These are phyloP conservation scores for Crypturellus tataupa DNA, from an alignment of 2,797 vertebrate genomes.

Conservation along the genomic window DNA sequence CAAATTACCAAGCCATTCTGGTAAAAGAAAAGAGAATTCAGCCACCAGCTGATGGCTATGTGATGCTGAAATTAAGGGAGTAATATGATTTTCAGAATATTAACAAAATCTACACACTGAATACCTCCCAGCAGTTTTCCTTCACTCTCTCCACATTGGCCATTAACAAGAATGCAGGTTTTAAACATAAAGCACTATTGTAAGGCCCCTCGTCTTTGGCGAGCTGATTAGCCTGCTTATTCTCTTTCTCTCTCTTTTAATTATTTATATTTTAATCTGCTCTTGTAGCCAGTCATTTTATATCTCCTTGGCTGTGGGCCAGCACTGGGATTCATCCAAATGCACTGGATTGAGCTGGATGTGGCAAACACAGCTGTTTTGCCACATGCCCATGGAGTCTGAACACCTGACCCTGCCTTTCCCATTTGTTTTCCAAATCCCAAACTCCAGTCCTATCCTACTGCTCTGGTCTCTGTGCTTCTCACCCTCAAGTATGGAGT, in stretches of 20 bases:
- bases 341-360: not conserved
- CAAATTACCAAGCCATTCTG: not conserved
- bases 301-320: not conserved
- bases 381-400: not conserved
- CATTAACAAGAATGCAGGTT: not conserved
- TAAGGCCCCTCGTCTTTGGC: not conserved
- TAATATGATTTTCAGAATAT: not conserved
- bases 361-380: not conserved
- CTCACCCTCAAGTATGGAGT: not conserved
- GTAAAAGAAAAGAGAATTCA: not conserved
- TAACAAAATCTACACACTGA: not conserved
- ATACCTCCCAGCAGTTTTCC: not conserved
- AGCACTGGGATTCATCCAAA: not conserved
- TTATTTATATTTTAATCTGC: not conserved
- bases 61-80: not conserved
- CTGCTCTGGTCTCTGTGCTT: not conserved
- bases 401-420: not conserved
- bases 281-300: not conserved
- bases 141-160: not conserved
- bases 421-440: not conserved
- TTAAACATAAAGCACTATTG: not conserved
- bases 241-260: too few relatives aligned
- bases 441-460: not conserved
- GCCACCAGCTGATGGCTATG: not conserved
- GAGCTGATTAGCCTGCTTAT: not conserved